These are phyloP conservation scores for Heliconius nattereri DNA, from an alignment of 1,140 invertebrate genomes.

Conservation along the genomic window DNA sequence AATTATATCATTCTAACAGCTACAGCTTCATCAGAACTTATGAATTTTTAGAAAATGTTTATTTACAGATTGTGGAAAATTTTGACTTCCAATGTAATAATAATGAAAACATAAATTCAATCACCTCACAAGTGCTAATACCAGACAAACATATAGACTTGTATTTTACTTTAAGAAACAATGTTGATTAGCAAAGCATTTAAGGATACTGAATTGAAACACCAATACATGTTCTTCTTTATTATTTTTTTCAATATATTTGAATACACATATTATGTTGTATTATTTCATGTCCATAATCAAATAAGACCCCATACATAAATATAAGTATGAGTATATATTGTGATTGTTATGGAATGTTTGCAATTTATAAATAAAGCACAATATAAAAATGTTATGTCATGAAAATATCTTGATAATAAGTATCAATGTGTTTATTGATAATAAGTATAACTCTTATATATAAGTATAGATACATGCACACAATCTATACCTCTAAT, in stretches of 20 bases:
- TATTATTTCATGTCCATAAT: constrained; percentile 18
- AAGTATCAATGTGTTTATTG: background rate
- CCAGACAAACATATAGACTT: constrained; percentile 58
- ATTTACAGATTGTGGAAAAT: constrained; percentile 62
- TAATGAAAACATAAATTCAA: constrained; percentile 51
- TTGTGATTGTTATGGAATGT: constrained; percentile 18
- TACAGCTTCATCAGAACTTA: background rate
- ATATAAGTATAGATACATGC: constrained; percentile 2
- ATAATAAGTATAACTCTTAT: background rate
- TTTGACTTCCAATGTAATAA: constrained; percentile 64
- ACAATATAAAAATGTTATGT: background rate
- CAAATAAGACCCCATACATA: constrained; percentile 12
- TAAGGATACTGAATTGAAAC: constrained; percentile 21
- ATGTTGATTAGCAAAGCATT: constrained; percentile 23
- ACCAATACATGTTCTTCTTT: constrained; percentile 17
- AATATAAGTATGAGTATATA: constrained; percentile 20
- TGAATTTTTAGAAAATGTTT: constrained; percentile 21
- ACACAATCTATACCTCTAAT: background rate
- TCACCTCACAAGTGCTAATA: constrained; percentile 66
- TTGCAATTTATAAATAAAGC: background rate
- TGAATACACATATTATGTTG: constrained; percentile 27
- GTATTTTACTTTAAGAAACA: constrained; percentile 37
- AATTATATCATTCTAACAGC: background rate
- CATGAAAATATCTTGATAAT: constrained; percentile 1
- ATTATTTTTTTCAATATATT: constrained; percentile 23